These are phyloP conservation scores for Otus sunia DNA, from an alignment of 2,113 vertebrate species.

Conservation along the genomic window DNA sequence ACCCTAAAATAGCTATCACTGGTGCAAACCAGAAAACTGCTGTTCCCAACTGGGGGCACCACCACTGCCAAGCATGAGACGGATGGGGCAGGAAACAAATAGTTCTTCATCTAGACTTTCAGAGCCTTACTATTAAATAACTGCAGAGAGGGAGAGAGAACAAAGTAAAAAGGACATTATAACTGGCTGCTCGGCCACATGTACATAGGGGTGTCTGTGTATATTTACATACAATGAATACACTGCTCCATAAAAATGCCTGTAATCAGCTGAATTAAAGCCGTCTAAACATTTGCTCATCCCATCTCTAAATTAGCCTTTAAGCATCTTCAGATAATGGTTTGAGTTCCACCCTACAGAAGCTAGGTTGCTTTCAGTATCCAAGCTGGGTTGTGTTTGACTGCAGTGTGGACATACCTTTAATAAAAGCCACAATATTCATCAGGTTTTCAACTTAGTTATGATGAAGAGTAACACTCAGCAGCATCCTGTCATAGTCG, in stretches of 20 bases:
- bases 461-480: not conserved
- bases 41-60: not conserved
- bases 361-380: not conserved
- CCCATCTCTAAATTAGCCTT: not conserved
- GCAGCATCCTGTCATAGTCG: not conserved
- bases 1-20: not conserved
- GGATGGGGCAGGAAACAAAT: not conserved
- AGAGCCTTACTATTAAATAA: not conserved
- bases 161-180: not conserved
- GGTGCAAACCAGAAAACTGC: not conserved
- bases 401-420: not conserved
- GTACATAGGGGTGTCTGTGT: not conserved
- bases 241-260: not conserved
- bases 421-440: not conserved
- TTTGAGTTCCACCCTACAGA: not conserved
- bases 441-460: not conserved
- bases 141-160: not conserved
- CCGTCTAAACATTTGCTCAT: not conserved
- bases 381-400: not conserved
- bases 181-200: not conserved
- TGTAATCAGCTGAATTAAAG: not conserved
- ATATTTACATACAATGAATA: not conserved
- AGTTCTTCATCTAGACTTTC: not conserved
- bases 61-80: not conserved
- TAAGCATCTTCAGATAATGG: not conserved